Base-by-base conservation (phyloP, 2,797 vertebrate species). In the Picus viridis region DNA sequence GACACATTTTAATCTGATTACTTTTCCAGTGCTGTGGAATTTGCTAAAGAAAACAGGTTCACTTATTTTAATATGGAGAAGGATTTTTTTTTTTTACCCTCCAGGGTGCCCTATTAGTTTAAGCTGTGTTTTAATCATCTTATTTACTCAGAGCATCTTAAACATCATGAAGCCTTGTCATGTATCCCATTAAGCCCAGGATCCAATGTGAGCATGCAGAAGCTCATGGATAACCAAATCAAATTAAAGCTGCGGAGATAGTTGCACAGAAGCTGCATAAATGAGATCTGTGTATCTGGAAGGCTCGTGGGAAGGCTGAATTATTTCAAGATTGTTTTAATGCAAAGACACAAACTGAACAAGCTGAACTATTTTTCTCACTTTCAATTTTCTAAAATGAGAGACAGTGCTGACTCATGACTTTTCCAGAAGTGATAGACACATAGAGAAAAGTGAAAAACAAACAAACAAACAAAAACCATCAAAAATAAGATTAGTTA, bases 281-380 rank as follows among this genome's bases (percentile, higher is more conserved):
- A 73, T 59, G 56, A 58, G 39, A 83, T 87, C 26, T 72, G 88
- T 45, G 72, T 41, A 76, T 86, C 76, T 61, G 73, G 65, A 95
- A 90, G 27, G 12, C 69, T 90, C 16, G 0, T 30, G 75, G 78
- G 78, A 77, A 93, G 16, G 81, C 90, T 83, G 92, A 87, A 94
- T 88, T 89, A 90, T 92, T 92, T 95, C 76, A 72, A 67, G 67
- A 90, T 39, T 78, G 73, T 95, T 94, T 92, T 92, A 95, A 93
- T 68, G 61, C 45, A 92, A 84, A 93, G 84, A 79, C 64, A 90
- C 61, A 90, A 92, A 41, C 34, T 89, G 73, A 93, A 74, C 36
- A 73, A 85, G 58, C 43, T 74, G 77, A 90, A 56, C 29, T 39
- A 86, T 83, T 94, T 93, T 90, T 72, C 63, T 92, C 39, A 72